These are phyloP conservation scores for Acyrthosiphon pisum DNA, from an alignment of 1,140 invertebrate genomes.

Conservation along the genomic window DNA sequence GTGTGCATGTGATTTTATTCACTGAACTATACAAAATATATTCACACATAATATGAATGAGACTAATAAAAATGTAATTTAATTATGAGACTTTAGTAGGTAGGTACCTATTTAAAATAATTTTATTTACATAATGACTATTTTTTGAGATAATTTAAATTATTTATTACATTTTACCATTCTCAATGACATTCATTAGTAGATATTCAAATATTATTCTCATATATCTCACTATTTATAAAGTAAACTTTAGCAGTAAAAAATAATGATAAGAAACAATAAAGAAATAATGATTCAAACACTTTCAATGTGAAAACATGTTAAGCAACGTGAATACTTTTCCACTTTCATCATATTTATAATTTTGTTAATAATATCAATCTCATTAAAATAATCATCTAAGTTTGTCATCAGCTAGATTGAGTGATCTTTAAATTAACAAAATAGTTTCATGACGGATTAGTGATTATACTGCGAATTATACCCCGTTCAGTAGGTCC, in stretches of 20 bases:
- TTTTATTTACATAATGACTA: not conserved
- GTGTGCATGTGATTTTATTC: not conserved
- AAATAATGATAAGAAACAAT: not conserved
- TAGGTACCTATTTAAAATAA: too few species aligned
- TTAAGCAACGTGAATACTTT: not conserved
- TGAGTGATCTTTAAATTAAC: not conserved
- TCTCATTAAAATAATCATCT: not conserved
- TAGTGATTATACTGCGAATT: not conserved
- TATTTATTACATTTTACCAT: not conserved
- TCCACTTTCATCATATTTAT: not conserved
- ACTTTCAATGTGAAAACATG: not conserved
- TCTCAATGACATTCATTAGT: not conserved
- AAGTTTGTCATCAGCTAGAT: not conserved
- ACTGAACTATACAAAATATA: slow-evolving; percentile 9
- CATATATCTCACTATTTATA: not conserved
- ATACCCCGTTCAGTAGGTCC: not conserved
- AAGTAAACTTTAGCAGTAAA: not conserved
- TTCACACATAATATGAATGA: not conserved
- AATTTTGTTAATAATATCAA: too few species aligned
- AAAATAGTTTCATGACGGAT: not conserved
- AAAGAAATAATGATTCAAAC: too few species aligned
- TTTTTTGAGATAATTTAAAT: not conserved
- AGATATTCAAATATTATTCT: not conserved
- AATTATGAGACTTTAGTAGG: not conserved
- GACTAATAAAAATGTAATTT: not conserved